These are phyloP conservation scores for Erebia palarica DNA, from an alignment of 2,888 invertebrate genomes.

Conservation along the genomic window DNA sequence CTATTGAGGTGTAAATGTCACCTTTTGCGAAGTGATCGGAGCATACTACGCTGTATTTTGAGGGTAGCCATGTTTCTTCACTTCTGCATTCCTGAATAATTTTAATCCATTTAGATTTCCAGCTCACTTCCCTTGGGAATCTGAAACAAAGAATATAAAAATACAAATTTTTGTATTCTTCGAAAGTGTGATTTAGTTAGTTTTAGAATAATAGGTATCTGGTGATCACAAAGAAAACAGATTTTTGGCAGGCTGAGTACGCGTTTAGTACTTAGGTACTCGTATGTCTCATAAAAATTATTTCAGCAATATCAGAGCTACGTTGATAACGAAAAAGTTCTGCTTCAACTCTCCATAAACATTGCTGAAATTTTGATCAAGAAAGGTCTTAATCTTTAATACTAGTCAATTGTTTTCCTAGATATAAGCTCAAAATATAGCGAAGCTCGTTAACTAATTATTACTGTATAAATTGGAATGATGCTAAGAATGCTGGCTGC, in stretches of 20 bases:
- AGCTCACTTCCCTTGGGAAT: neutral
- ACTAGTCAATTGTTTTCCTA: too few species aligned
- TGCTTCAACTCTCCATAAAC: too few species aligned
- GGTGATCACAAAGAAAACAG: neutral
- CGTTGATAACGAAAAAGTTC: too few species aligned
- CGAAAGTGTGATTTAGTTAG: neutral
- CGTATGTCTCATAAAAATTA: neutral
- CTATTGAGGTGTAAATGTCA: neutral
- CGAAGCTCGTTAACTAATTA: neutral
- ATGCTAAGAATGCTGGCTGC: slow-evolving; percentile 2
- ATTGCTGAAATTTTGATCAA: neutral
- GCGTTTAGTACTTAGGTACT: neutral
- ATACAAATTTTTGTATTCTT: neutral
- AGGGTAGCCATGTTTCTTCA: neutral
- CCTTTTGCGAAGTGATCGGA: slow-evolving; percentile 1
- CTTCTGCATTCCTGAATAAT: neutral
- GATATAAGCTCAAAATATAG: too few species aligned
- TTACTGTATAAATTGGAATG: neutral
- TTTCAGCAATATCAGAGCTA: neutral
- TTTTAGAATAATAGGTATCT: too few species aligned
- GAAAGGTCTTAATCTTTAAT: too few species aligned
- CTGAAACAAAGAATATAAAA: neutral
- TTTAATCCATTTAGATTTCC: slow-evolving; percentile 2
- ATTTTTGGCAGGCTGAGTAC: neutral
- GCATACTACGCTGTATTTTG: neutral